Conservation (phyloP, 2,113 vertebrate species). For the Speoplatyrhinus poulsoni region DNA sequence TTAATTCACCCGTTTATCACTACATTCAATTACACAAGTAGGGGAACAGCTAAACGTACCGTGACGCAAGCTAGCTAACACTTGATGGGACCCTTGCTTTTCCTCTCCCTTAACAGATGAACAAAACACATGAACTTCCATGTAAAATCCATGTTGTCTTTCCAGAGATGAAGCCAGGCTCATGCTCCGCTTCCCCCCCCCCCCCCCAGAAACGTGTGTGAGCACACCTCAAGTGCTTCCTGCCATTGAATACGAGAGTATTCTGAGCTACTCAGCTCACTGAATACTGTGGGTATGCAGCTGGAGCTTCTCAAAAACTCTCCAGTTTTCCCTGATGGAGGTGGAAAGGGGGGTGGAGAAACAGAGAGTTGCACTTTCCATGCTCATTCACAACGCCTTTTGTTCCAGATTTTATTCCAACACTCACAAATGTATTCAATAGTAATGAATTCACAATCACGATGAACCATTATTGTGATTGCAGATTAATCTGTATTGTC, state of each 20-base stretch:
- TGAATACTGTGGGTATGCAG: conserved; percentile 47
- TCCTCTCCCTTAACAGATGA: too few species aligned
- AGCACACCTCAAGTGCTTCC: conserved; percentile 59
- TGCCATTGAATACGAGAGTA: conserved; percentile 50
- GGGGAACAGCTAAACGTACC: conserved; percentile 16
- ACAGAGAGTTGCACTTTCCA: conserved; percentile 20
- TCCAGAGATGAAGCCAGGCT: conserved; percentile 33
- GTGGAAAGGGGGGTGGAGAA: conserved; percentile 43
- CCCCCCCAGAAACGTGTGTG: conserved; percentile 32
- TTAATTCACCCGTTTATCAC: conserved; percentile 22
- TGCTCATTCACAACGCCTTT: conserved; percentile 1
- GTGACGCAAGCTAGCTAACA: conserved; percentile 12
- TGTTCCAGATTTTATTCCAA: not conserved
- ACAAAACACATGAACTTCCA: not conserved
- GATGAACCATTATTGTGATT: too few species aligned
- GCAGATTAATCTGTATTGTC: too few species aligned
- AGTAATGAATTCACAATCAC: too few species aligned
- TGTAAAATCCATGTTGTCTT: not conserved
- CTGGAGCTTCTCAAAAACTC: conserved; percentile 45
- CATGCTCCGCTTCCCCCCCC: not conserved
- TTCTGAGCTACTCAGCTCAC: conserved; percentile 49
- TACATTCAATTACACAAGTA: conserved; percentile 33
- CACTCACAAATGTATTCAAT: conserved; percentile 1
- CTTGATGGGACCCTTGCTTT: too few species aligned
- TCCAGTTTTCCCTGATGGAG: conserved; percentile 57